Base-by-base conservation (phyloP, 2,888 invertebrate species). In the Poecilobothrus nobilitatus region DNA sequence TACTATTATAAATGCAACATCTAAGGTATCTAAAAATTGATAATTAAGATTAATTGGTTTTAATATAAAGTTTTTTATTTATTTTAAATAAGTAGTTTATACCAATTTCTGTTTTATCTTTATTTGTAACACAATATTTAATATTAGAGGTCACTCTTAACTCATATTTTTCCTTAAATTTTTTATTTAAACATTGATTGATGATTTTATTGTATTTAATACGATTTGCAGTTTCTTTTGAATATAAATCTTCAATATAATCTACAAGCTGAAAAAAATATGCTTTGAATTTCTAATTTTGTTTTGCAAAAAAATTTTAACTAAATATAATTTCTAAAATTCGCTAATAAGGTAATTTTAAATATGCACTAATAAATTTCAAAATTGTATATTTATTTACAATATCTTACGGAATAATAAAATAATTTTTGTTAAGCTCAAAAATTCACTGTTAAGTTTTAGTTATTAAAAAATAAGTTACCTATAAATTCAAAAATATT, bases 121-220 rank as follows among this genome's bases (percentile, higher is more conserved):
- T 71, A 1, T 74, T 71, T 9, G 72, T 27, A 12, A 75, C 77
- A 69, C 79, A 80, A 66, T 80, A 79, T 69, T 79, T 77, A 61
- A 79, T 74, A 68, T 68, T 76, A 64, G 76, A 76, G 53, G 75
- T 75, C 12, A 79, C 69, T 15, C 71, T 68, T 65, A 74, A 72
- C 18, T 72, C 70, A 21, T 74, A 73, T 1, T 71, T 71, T 10
- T 73, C 71, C 5, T 73, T 66, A 34, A 79, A 71, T 63, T 76
- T 75, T 73, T 72, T 71, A 70, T 79, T 79, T 0, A 80, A 68
- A 41, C 79, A 80, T 65, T 72, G 74, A 21, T 76, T 77, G 21
- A 78, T 73, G n/a, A 74, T 9, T 34, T 72, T 73, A 20, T 77
- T 72, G 67, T 78, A 74, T 22, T 70, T 73, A 8, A 73, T 65